Percentiles rank a stretch among this genome's conserved stretches.
These are phyloP conservation scores for Hyphantria cunea DNA, from an alignment of 1,140 invertebrate genomes.

Conservation along the genomic window DNA sequence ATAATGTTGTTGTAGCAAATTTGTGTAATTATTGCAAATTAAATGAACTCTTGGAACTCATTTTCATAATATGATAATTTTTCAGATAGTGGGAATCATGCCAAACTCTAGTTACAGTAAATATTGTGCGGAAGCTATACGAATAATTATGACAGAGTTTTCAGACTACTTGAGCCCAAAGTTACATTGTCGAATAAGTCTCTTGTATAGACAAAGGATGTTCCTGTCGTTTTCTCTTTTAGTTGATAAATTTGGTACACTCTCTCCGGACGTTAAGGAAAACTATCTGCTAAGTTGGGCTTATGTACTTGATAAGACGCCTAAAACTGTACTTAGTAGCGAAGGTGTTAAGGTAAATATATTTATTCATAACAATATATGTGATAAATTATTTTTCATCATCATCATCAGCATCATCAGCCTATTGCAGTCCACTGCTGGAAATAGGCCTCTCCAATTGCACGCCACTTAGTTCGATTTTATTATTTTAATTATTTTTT, in stretches of 20 bases:
- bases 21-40: no score
- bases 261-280: conserved; percentile 74
- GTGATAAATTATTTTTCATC: no score
- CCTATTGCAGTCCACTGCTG: no score
- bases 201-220: conserved; percentile 85
- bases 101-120: conserved; percentile 51
- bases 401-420: no score
- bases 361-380: conserved; percentile 6
- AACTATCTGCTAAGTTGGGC: conserved; percentile 85
- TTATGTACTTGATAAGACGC: conserved; percentile 84
- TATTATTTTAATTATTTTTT: no score
- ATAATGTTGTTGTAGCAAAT: no score
- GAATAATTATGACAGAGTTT: conserved; percentile 73
- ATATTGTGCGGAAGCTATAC: conserved; percentile 68
- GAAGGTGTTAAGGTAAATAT: conserved; percentile 83
- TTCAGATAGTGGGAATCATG: conserved; percentile 66
- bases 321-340: conserved; percentile 83
- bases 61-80: background rate
- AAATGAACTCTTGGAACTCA: no score
- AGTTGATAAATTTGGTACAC: conserved; percentile 61
- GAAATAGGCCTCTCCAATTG: no score
- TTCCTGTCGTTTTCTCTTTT: conserved; percentile 82
- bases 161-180: conserved; percentile 59
- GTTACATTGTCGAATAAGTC: conserved; percentile 71
- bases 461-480: no score